Evolutionary conservation across 2,888 invertebrate species (phyloP).

Genomic region (Hemithea aestivaria): DNA sequence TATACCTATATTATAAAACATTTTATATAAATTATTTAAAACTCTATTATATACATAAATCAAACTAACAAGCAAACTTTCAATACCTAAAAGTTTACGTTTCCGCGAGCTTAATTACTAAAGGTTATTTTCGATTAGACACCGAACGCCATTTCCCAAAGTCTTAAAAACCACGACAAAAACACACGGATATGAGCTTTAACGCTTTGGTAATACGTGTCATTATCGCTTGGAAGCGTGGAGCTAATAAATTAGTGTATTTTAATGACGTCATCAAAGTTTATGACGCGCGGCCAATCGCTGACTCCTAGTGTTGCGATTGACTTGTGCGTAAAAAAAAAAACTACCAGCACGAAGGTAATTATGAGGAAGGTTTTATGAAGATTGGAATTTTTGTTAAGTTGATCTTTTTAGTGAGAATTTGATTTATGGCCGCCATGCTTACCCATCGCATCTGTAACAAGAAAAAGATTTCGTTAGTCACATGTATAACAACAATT

Average conservation of each 20-base stretch:
- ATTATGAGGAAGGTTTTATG: constrained; percentile 76
- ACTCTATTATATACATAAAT: too few species aligned
- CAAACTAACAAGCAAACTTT: constrained; percentile 4
- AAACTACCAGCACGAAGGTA: constrained; percentile 40
- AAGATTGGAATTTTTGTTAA: constrained; percentile 72
- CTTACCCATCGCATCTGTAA: constrained; percentile 92
- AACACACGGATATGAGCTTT: constrained; percentile 40
- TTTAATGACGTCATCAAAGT: constrained; percentile 79
- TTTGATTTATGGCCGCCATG: constrained; percentile 55
- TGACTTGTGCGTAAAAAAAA: constrained; percentile 62
- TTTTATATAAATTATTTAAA: too few species aligned
- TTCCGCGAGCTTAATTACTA: constrained; percentile 49
- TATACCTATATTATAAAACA: too few species aligned
- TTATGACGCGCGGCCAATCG: constrained; percentile 78
- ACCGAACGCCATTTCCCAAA: constrained; percentile 43
- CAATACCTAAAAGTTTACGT: constrained; percentile 34
- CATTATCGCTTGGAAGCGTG: constrained; percentile 58
- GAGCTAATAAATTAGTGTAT: constrained; percentile 75
- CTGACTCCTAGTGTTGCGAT: constrained; percentile 77
- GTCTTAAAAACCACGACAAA: constrained; percentile 43
- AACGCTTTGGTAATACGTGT: constrained; percentile 45
- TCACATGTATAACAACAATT: constrained; percentile 26
- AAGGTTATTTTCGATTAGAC: constrained; percentile 71
- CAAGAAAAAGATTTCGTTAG: constrained; percentile 64
- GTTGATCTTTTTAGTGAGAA: constrained; percentile 59